Percentiles rank a stretch among this genome's conserved stretches.
These are phyloP conservation scores for Kradibia gibbosae DNA, from an alignment of 1,140 invertebrate species.

Conservation along the genomic window DNA sequence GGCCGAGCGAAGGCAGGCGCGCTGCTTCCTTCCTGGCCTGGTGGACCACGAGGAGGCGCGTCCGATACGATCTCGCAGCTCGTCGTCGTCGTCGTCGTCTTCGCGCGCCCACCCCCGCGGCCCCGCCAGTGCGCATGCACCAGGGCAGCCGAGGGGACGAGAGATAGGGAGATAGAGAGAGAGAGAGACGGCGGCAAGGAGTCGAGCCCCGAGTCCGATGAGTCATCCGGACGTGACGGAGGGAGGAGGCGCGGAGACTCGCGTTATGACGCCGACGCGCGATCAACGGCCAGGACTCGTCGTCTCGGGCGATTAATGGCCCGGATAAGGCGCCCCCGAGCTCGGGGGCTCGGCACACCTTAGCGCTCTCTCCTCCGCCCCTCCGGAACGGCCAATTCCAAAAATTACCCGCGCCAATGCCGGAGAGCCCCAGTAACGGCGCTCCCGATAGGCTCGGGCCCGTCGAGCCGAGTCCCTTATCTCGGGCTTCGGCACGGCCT, in stretches of 20 bases:
- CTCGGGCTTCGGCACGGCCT: too few relatives aligned
- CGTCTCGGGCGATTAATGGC: slow-evolving; percentile 45
- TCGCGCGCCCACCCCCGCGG: background rate
- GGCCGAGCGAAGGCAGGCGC: background rate
- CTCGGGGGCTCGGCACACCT: background rate
- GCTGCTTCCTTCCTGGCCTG: background rate
- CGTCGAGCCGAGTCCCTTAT: too few relatives aligned
- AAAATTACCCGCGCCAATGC: background rate
- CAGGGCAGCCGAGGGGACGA: too few relatives aligned
- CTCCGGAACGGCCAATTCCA: slow-evolving; percentile 3
- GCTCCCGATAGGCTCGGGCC: background rate
- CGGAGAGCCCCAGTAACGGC: background rate
- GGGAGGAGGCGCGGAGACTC: background rate
- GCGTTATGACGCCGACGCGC: slow-evolving; percentile 27
- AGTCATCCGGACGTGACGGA: slow-evolving; percentile 16
- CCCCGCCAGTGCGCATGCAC: too few relatives aligned
- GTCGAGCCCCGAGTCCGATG: background rate
- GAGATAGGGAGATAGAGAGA: background rate
- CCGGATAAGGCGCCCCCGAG: slow-evolving; percentile 36
- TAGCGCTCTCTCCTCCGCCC: slow-evolving; percentile 13
- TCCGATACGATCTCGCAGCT: background rate
- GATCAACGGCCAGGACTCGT: slow-evolving; percentile 41
- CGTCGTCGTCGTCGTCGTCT: background rate
- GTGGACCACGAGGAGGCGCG: background rate
- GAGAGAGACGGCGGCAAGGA: too few relatives aligned